Percentiles rank a stretch among this genome's conserved stretches.
phyloP scores from a whole-genome alignment of 2,113 vertebrate genomes.

The Tragelaphus strepsiceros region DNA sequence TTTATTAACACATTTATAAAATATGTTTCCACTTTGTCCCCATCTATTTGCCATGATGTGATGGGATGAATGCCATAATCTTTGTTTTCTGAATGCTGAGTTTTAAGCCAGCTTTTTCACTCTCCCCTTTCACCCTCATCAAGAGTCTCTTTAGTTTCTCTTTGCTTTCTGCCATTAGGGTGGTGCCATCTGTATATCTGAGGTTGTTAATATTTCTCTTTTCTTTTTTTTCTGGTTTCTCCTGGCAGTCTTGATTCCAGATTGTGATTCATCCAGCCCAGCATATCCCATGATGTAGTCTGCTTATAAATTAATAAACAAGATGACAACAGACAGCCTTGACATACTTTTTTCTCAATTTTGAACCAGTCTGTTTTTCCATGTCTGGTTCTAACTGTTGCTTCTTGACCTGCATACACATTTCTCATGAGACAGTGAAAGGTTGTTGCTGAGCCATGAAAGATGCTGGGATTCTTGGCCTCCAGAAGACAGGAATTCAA shows the following conservation, averaged over 20 bases:
- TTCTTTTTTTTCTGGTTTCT: not conserved
- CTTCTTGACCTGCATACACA: not conserved
- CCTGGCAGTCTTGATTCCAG: not conserved
- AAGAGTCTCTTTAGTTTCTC: not conserved
- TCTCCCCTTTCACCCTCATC: not conserved
- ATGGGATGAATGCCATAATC: not conserved
- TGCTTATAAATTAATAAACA: not conserved
- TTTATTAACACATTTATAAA: not conserved
- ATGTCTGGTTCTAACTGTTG: not conserved
- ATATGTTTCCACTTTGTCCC: not conserved
- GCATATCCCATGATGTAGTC: not conserved
- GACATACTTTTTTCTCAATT: not conserved
- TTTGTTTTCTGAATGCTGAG: not conserved
- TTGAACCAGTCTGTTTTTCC: not conserved
- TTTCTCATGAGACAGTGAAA: not conserved
- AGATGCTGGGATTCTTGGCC: accelerated
- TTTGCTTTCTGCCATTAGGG: not conserved
- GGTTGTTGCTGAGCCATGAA: not conserved
- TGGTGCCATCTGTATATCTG: not conserved
- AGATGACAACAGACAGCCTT: not conserved
- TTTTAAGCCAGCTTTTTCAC: not conserved
- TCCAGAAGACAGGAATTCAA: not conserved
- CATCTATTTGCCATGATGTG: not conserved
- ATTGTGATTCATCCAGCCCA: not conserved
- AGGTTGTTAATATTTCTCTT: not conserved